phyloP scores from a whole-genome alignment of 1,140 invertebrate genomes.

The Procambarus clarkii region DNA sequence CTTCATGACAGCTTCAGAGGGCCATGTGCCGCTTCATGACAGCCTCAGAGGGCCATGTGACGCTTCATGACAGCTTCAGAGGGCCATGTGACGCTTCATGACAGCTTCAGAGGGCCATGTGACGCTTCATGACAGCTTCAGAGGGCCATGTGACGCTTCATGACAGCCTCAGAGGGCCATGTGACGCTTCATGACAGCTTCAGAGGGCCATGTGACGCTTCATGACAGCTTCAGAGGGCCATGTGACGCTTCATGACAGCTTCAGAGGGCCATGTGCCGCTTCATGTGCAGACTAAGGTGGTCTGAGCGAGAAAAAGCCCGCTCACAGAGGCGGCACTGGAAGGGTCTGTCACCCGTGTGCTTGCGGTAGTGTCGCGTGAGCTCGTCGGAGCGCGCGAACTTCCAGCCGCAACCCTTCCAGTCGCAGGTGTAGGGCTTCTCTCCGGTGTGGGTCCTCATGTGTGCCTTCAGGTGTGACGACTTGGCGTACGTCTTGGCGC shows the following conservation, averaged over 20 bases:
- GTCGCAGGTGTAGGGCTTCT: constrained; percentile 84
- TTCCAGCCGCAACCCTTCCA: constrained; percentile 90
- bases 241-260: background rate
- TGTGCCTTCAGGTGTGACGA: constrained; percentile 85
- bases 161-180: too few species aligned
- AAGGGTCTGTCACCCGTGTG: constrained; percentile 82
- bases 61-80: background rate
- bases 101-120: too few species aligned
- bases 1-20: background rate
- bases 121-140: background rate
- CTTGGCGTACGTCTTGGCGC: constrained; percentile 84
- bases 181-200: background rate
- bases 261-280: constrained; percentile 81
- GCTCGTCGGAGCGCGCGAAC: constrained; percentile 91
- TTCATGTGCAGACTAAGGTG: constrained; percentile 84
- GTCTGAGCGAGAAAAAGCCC: constrained; percentile 82
- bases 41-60: too few species aligned
- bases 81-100: background rate
- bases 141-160: background rate
- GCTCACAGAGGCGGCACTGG: constrained; percentile 80
- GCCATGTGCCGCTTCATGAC: background rate
- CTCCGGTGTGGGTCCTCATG: constrained; percentile 81
- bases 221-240: background rate
- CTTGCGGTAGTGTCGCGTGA: constrained; percentile 82
- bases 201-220: constrained; percentile 1